These are phyloP conservation scores for Archivesica marissinica DNA, from an alignment of 1,140 invertebrate species.

Conservation along the genomic window DNA sequence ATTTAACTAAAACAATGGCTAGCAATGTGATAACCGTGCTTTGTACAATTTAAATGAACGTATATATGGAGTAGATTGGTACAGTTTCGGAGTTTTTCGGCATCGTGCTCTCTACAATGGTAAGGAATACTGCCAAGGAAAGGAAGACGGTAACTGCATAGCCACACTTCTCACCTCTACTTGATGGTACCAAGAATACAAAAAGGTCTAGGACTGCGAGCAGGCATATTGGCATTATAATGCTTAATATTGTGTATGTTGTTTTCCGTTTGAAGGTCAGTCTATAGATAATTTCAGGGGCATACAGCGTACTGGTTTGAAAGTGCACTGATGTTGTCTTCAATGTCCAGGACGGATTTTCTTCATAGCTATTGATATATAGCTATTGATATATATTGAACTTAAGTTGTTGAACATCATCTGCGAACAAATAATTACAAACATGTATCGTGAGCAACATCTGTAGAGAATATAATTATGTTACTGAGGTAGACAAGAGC, in stretches of 20 bases:
- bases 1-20: not conserved
- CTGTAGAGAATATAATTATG: no score
- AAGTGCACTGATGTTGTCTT: no score
- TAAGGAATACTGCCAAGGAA: not conserved
- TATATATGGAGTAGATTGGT: not conserved
- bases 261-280: conserved; percentile 1
- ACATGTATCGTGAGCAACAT: no score
- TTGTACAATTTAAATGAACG: not conserved
- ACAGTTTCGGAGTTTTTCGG: not conserved
- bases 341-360: no score
- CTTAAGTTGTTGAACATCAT: no score
- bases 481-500: no score
- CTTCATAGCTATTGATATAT: no score
- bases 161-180: not conserved
- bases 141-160: not conserved
- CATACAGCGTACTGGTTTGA: no score
- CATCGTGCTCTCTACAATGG: not conserved
- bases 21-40: not conserved
- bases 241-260: not conserved
- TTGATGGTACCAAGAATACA: not conserved
- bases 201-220: not conserved
- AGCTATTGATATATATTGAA: no score
- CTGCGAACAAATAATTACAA: no score
- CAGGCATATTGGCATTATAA: not conserved
- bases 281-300: no score